These are phyloP conservation scores for Argentina silus DNA, from an alignment of 2,797 vertebrate species.

Conservation along the genomic window DNA sequence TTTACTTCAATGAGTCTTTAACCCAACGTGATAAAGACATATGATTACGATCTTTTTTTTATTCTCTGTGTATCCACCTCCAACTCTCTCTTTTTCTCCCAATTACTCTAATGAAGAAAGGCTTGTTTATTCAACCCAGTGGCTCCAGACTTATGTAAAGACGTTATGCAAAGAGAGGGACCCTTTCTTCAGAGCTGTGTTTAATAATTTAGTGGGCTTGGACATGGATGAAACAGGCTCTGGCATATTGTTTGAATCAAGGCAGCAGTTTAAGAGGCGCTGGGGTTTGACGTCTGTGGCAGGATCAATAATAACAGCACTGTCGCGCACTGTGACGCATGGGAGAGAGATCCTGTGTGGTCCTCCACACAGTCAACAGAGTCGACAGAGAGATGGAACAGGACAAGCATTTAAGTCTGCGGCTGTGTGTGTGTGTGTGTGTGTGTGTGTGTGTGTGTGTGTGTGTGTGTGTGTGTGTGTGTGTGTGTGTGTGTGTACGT, in stretches of 20 bases:
- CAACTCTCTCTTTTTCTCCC: conserved; percentile 30
- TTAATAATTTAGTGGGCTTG: conserved; percentile 76
- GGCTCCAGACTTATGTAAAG: conserved; percentile 57
- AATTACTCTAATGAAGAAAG: conserved; percentile 60
- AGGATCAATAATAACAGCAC: conserved; percentile 71
- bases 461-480: conserved; percentile 58
- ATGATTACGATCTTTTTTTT: conserved; percentile 60
- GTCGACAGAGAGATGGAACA: conserved; percentile 59
- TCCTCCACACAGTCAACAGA: conserved; percentile 45
- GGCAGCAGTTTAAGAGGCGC: conserved; percentile 67
- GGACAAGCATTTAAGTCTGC: conserved; percentile 36
- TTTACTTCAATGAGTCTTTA: conserved; percentile 39
- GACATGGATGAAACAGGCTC: conserved; percentile 71
- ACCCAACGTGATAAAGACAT: conserved; percentile 49
- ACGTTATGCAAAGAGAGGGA: conserved; percentile 57
- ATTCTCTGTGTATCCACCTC: conserved; percentile 48
- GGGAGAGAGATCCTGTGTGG: conserved; percentile 69
- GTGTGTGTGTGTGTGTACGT: conserved; percentile 37
- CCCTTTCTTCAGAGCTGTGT: conserved; percentile 67
- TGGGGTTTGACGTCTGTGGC: conserved; percentile 69
- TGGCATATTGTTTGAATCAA: conserved; percentile 79
- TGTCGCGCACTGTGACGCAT: conserved; percentile 61
- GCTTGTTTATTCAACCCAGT: conserved; percentile 61
- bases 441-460: conserved; percentile 32
- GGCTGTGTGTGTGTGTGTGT: conserved; percentile 57